A percentile compares a stretch with the other conserved stretches of the same genome.
Conservation (phyloP, 2,113 vertebrate species). For the Campylomormyrus tamandua region DNA sequence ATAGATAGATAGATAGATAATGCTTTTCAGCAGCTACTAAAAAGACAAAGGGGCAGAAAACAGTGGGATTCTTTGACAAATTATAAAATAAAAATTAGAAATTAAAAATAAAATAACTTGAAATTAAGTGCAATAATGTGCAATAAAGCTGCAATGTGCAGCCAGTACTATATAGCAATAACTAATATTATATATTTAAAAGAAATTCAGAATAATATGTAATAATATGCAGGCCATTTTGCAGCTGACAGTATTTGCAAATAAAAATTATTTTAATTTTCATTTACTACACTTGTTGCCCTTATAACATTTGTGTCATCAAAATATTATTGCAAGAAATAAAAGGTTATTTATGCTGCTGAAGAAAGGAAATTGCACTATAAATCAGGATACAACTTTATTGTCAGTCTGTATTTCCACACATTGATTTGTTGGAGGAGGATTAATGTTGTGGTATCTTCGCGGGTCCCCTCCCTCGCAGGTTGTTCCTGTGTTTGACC, state of each 20-base stretch:
- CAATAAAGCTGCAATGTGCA: neutral
- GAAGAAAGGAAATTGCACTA: conserved; percentile 30
- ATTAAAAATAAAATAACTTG: neutral
- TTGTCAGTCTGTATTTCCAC: conserved; percentile 32
- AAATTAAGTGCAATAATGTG: neutral
- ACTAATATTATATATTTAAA: neutral
- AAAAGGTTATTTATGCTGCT: conserved; percentile 30
- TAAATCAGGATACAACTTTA: conserved; percentile 39
- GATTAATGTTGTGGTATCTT: conserved; percentile 40
- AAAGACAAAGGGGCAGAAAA: too few species aligned
- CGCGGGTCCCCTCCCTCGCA: conserved; percentile 37
- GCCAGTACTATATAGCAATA: neutral
- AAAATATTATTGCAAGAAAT: neutral
- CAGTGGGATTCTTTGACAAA: neutral
- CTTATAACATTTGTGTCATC: neutral
- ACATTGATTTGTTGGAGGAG: conserved; percentile 28
- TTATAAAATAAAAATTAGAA: neutral
- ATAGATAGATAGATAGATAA: too few species aligned
- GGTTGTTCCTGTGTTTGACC: conserved; percentile 29
- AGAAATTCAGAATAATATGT: neutral
- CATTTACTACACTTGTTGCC: too few species aligned
- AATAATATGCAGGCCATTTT: neutral
- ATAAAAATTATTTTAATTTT: neutral
- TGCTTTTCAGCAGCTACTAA: neutral
- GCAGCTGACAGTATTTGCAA: neutral